Percentiles rank a stretch among this genome's conserved stretches.
Conservation (phyloP, 2,888 invertebrate species). For the Aspidiotus rigidus region DNA sequence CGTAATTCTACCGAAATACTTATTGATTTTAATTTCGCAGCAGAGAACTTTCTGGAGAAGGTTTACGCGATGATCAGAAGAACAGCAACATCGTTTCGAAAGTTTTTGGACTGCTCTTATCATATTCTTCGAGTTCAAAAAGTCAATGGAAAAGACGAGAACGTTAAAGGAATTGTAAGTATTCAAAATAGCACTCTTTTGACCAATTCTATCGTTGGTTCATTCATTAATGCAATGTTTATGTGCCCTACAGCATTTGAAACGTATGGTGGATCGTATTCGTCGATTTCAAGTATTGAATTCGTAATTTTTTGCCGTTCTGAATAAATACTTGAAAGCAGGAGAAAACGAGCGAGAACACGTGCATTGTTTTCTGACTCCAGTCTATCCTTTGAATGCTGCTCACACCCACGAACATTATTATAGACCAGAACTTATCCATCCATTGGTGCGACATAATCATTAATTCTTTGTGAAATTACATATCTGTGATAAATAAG, state of each 20-base stretch:
- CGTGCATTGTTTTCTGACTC: slow-evolving; percentile 93
- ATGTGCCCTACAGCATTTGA: slow-evolving; percentile 59
- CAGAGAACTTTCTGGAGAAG: slow-evolving; percentile 95
- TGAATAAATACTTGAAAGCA: slow-evolving; percentile 86
- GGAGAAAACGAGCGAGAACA: slow-evolving; percentile 86
- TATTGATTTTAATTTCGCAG: slow-evolving; percentile 36
- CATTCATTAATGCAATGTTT: too few relatives aligned
- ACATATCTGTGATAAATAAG: too few relatives aligned
- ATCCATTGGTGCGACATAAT: slow-evolving; percentile 30
- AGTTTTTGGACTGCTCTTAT: slow-evolving; percentile 93
- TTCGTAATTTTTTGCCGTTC: slow-evolving; percentile 91
- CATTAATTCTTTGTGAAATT: slow-evolving; percentile 8
- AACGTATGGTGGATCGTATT: slow-evolving; percentile 95
- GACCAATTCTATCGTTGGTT: too few relatives aligned
- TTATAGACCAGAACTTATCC: slow-evolving; percentile 43
- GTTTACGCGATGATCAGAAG: slow-evolving; percentile 89
- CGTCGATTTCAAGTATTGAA: slow-evolving; percentile 95
- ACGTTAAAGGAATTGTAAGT: slow-evolving; percentile 87
- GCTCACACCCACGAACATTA: slow-evolving; percentile 51
- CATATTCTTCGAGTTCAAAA: slow-evolving; percentile 91
- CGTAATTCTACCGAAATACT: neutral
- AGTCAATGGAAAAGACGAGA: slow-evolving; percentile 91
- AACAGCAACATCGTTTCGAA: slow-evolving; percentile 92
- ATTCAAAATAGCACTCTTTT: too few relatives aligned
- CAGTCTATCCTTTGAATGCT: slow-evolving; percentile 65